phyloP scores from a whole-genome alignment of 2,888 invertebrate species.

The Dasypogon diadema region DNA sequence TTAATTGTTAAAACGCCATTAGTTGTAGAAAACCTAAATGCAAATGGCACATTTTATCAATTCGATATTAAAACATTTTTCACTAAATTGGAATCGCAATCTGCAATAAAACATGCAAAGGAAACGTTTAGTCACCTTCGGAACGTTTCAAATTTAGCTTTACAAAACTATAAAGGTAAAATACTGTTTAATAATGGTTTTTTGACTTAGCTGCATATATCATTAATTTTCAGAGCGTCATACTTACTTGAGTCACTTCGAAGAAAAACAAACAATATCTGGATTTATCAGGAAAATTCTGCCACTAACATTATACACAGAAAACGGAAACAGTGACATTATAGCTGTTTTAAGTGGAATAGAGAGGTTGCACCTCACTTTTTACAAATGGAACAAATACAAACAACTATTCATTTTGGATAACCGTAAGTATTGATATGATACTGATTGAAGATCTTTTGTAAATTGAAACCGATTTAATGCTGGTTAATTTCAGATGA shows the following conservation, averaged over 20 bases:
- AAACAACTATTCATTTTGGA: constrained; percentile 58
- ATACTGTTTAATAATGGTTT: background rate
- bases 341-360: constrained; percentile 59
- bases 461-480: too few species aligned
- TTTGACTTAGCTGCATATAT: too few species aligned
- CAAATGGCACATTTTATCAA: constrained; percentile 50
- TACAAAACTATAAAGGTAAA: constrained; percentile 9
- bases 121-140: background rate
- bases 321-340: constrained; percentile 57
- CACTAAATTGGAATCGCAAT: constrained; percentile 57
- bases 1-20: constrained; percentile 62
- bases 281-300: constrained; percentile 58
- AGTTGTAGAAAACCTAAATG: constrained; percentile 60
- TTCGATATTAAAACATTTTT: constrained; percentile 40
- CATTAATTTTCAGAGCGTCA: constrained; percentile 47
- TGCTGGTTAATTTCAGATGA: constrained; percentile 53
- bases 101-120: background rate
- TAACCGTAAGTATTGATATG: constrained; percentile 61
- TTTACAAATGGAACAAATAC: constrained; percentile 61
- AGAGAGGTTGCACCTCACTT: constrained; percentile 53
- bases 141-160: background rate
- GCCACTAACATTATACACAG: constrained; percentile 54
- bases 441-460: too few species aligned
- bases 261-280: constrained; percentile 61
- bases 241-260: constrained; percentile 61